Evolutionary conservation across 2,113 vertebrate genomes (phyloP).

Genomic region (Oryzias celebensis): DNA sequence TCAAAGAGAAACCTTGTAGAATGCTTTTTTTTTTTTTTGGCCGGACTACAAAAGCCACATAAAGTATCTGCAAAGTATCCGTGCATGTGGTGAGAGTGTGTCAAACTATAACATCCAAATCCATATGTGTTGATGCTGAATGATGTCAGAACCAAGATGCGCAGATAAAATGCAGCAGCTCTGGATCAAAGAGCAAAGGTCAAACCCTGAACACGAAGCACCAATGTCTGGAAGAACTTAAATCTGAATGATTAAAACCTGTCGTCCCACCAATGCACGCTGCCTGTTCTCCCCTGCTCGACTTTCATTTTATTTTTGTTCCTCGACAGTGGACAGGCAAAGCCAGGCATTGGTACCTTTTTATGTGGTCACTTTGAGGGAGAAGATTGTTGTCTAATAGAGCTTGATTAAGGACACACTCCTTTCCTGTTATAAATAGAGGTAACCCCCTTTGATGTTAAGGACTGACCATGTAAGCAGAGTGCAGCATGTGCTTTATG

Average conservation of each 20-base stretch:
- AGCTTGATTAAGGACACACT: slow-evolving; percentile 58
- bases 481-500: slow-evolving; percentile 38
- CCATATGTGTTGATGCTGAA: slow-evolving; percentile 11
- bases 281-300: slow-evolving; percentile 20
- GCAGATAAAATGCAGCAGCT: slow-evolving; percentile 31
- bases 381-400: slow-evolving; percentile 46
- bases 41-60: background rate
- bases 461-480: slow-evolving; percentile 39
- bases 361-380: slow-evolving; percentile 54
- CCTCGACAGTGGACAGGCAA: slow-evolving; percentile 28
- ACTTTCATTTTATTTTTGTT: slow-evolving; percentile 3
- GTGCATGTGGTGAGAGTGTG: slow-evolving; percentile 5
- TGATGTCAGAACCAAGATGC: slow-evolving; percentile 57
- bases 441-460: slow-evolving; percentile 53
- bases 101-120: slow-evolving; percentile 27
- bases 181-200: slow-evolving; percentile 53
- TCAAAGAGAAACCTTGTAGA: too few relatives aligned
- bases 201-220: slow-evolving; percentile 41
- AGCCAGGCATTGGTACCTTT: slow-evolving; percentile 38
- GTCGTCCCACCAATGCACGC: slow-evolving; percentile 52
- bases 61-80: background rate
- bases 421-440: slow-evolving; percentile 34
- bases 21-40: background rate
- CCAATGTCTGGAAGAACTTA: slow-evolving; percentile 63
- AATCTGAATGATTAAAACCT: slow-evolving; percentile 64